Evolutionary conservation across 2,888 invertebrate species (phyloP).

Genomic region (Dysmachus trigonus): DNA sequence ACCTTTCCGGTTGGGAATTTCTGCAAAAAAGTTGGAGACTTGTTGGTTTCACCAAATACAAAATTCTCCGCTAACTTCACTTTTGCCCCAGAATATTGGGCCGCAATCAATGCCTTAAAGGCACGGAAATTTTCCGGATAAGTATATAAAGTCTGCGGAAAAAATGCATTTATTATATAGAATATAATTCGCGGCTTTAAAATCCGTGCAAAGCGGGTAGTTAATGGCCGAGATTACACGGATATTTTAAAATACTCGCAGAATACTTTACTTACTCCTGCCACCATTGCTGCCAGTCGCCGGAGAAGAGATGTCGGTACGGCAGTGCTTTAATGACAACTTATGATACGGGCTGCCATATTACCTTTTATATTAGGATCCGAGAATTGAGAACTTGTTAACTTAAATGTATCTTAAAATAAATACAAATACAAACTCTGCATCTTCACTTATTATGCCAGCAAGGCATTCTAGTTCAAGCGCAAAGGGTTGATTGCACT

Average conservation of each 20-base stretch:
- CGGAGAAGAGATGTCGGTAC: slow-evolving; percentile 61
- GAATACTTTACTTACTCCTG: slow-evolving; percentile 72
- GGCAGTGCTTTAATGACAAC: slow-evolving; percentile 34
- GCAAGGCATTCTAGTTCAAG: too few relatives aligned
- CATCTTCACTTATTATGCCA: too few relatives aligned
- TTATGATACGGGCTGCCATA: background rate
- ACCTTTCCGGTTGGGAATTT: slow-evolving; percentile 99
- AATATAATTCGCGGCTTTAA: background rate
- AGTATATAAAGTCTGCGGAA: slow-evolving; percentile 84
- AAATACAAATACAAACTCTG: too few relatives aligned
- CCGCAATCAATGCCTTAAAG: slow-evolving; percentile 96
- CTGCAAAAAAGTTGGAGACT: slow-evolving; percentile 82
- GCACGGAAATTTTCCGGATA: slow-evolving; percentile 98
- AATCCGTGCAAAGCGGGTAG: background rate
- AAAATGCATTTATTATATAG: background rate
- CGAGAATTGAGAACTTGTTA: too few relatives aligned
- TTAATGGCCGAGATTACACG: background rate
- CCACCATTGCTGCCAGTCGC: slow-evolving; percentile 73
- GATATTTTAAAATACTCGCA: slow-evolving; percentile 8
- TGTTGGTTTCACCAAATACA: slow-evolving; percentile 94
- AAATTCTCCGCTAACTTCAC: slow-evolving; percentile 85
- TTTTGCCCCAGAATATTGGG: slow-evolving; percentile 91
- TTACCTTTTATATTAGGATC: background rate
- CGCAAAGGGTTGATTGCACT: too few relatives aligned
- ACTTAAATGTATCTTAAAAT: too few relatives aligned